Evolutionary conservation across 2,888 invertebrate species (phyloP), one percentile per base, ranked within the genome.

Genomic region (Laspeyria flexula): DNA sequence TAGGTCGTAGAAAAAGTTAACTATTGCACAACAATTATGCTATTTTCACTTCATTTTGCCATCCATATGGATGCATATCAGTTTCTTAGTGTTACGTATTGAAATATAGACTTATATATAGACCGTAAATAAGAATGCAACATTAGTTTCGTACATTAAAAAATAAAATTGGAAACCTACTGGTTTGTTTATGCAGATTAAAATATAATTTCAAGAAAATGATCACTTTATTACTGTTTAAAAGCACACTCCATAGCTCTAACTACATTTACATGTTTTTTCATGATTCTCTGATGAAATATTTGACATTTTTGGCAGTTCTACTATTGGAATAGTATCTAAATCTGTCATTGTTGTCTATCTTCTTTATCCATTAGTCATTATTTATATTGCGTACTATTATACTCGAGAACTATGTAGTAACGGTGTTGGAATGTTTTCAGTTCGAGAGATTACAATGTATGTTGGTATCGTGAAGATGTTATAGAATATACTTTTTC

Each of bases 1-100:
- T 35, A 18, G 7, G 2, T 9, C 10, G 33, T 37, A 38, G 1
- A 42, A 47, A 41, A 35, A 11, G 11, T 4, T 18, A 27, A 33
- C 3, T 45, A 42, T 57, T 55, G 29, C 35, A 35, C 13, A 41
- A 55, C 16, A 25, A 23, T 40, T 35, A n/a, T 13, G n/a, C 1
- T 3, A 47, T 35, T 41, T 42, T 29, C 42, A 55, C 16, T 53
- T 43, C 31, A 35, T 34, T 35, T 15, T 39, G 21, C 13, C 12
- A 0, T 38, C 30, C 13, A 38, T 25, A 23, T 13, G 31, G 1
- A 16, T 5, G 1, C 13, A 13, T 25, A 25, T 25, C 6, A 25
- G 25, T 6, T 12, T 44, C 11, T 9, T 37, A 37, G 16, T 25
- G 7, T 25, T 7, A 3, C 21, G 21, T 21, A 5, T 21, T 21